These are phyloP conservation scores for Desmophyllum pertusum DNA, from an alignment of 92 coral and sea anemone genomes.

Conservation along the genomic window DNA sequence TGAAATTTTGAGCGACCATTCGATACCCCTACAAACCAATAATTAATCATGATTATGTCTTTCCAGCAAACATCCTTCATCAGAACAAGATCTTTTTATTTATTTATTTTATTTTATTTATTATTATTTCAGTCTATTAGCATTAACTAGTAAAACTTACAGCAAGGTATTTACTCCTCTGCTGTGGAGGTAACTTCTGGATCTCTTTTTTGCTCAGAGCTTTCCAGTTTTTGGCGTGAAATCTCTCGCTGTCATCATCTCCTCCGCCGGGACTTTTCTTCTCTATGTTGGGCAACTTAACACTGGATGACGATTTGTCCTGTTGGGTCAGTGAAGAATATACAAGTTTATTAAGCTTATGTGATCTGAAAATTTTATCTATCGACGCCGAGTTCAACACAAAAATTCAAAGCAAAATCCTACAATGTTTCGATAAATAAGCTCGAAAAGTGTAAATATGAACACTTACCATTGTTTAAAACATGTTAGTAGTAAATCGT, in stretches of 20 bases:
- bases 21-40: not conserved
- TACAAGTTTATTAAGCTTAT: too few relatives aligned
- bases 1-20: too few relatives aligned
- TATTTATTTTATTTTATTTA: too few relatives aligned
- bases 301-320: conserved; percentile 73
- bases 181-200: conserved; percentile 77
- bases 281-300: conserved; percentile 72
- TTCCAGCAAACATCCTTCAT: not conserved
- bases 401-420: not conserved
- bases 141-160: conserved; percentile 48
- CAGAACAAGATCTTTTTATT: not conserved
- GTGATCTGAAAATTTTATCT: too few relatives aligned
- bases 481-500: not conserved
- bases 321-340: not conserved
- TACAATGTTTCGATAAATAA: not conserved
- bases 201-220: conserved; percentile 82
- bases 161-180: conserved; percentile 91
- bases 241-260: conserved; percentile 56
- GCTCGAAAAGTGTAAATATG: not conserved
- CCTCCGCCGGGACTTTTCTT: conserved; percentile 29
- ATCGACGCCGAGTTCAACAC: not conserved
- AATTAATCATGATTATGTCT: not conserved
- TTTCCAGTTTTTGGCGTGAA: conserved; percentile 93
- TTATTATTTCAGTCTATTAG: too few relatives aligned
- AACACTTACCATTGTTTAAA: conserved; percentile 58